phyloP scores from a whole-genome alignment of 2,888 invertebrate genomes.

The Coleophora flavipennella region DNA sequence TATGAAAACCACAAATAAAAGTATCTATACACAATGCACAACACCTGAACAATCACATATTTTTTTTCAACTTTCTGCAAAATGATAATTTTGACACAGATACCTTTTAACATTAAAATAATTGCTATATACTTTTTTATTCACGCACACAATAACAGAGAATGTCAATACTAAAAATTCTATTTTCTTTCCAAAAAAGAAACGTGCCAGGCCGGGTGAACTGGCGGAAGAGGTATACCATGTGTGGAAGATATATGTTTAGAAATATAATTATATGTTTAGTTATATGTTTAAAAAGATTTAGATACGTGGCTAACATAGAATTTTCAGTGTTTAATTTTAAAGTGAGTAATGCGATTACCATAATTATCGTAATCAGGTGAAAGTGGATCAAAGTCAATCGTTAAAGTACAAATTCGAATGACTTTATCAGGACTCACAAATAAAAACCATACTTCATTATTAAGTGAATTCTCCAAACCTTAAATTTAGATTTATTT shows the following conservation, averaged over 20 bases:
- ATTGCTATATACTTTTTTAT: no score
- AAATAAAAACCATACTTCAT: not conserved
- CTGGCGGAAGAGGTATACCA: constrained; percentile 80
- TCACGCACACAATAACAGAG: constrained; percentile 45
- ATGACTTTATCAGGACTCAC: constrained; percentile 12
- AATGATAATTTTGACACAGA: no score
- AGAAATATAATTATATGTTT: constrained; percentile 27
- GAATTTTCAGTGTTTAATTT: constrained; percentile 57
- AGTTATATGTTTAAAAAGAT: constrained; percentile 50
- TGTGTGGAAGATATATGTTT: constrained; percentile 67
- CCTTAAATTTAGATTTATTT: constrained; percentile 2
- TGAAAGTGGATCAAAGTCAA: not conserved
- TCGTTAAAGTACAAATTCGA: constrained; percentile 11
- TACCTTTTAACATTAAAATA: no score
- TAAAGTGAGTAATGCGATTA: constrained; percentile 12
- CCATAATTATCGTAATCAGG: not conserved
- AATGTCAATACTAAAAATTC: constrained; percentile 62
- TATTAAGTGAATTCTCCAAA: no score
- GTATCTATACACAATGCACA: no score
- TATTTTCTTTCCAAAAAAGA: constrained; percentile 75
- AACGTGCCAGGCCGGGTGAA: constrained; percentile 87
- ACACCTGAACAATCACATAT: no score
- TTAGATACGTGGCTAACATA: constrained; percentile 69
- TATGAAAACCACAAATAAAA: no score
- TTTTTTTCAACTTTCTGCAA: no score